Evolutionary conservation across 2,888 invertebrate species (phyloP), one percentile per base, ranked within the genome.

Genomic region (Caenorhabditis afra): DNA sequence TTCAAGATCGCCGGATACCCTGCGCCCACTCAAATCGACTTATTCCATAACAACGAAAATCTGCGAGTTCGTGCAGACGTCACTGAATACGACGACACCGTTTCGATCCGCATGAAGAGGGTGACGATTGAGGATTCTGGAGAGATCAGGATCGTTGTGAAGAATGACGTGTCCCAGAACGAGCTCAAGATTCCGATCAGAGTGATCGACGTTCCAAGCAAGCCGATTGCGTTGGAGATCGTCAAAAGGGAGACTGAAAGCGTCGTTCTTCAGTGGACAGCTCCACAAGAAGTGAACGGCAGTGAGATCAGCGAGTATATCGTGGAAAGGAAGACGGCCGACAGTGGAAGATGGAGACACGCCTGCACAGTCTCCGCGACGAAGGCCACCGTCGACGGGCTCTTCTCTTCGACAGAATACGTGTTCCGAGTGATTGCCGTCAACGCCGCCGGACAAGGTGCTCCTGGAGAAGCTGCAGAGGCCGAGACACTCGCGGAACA

Each of bases 81-180:
- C 39, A 90, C 90, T 44, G 81, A 86, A 14, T 87, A 80, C 65
- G 88, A 88, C 22, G 85, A 86, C 44, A 65, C 67, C 10, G 67
- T 85, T 5, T 79, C 79, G 0, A 82, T 89, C 37, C 59, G 84
- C 74, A 94, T 96, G 79, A 94, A 95, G 88, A 94, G 94, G 22
- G 10, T 86, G 53, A 85, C 81, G 41, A 78, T 79, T 11, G 71
- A 73, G 8, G 95, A 96, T 88, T 92, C 93, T 68, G 95, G 95
- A 41, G 92, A 90, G 0, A 94, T 95, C 86, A 94, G 93, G 20
- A 91, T 95, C 39, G 93, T 93, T 87, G 81, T 75, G n/a, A 62
- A 65, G 47, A 84, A 84, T 23, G 64, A 79, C 5, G 50, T 57
- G 11, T 68, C 77, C 0, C 22, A 68, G n/a, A 75, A 79, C 35